Evolutionary conservation across 2,888 invertebrate species (phyloP).

Genomic region (Nemotelus nigrinus): DNA sequence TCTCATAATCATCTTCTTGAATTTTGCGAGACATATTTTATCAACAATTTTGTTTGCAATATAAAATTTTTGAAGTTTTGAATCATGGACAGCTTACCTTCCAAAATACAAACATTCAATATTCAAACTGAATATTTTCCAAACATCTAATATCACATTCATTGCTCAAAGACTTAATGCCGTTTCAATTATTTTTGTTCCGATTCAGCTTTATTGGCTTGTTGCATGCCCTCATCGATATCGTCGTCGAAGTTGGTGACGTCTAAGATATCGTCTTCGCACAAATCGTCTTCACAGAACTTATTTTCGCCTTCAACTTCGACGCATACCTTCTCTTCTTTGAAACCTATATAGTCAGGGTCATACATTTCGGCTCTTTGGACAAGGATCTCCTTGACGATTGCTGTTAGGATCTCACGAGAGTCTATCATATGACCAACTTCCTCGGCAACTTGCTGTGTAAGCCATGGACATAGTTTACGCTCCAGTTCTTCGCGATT

Average conservation of each 20-base stretch:
- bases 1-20: too few species aligned
- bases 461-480: constrained; percentile 79
- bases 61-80: too few species aligned
- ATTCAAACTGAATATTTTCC: background rate
- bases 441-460: constrained; percentile 82
- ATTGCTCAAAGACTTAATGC: background rate
- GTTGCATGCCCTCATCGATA: too few species aligned
- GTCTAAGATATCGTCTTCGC: constrained; percentile 2
- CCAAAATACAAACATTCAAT: too few species aligned
- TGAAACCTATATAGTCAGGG: background rate
- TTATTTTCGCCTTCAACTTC: background rate
- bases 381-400: constrained; percentile 81
- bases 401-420: constrained; percentile 81
- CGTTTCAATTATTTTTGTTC: too few species aligned
- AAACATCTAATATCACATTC: constrained; percentile 33
- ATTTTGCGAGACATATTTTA: too few species aligned
- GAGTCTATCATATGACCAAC: constrained; percentile 84
- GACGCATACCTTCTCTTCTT: background rate
- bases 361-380: constrained; percentile 70
- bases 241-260: background rate
- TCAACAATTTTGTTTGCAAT: too few species aligned
- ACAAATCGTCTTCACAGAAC: background rate
- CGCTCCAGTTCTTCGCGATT: constrained; percentile 75
- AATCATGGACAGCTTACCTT: too few species aligned
- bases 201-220: too few species aligned